Evolutionary conservation across 2,113 vertebrate genomes (phyloP), one percentile per base, ranked within the genome.

Genomic region (Marmota flaviventris): DNA sequence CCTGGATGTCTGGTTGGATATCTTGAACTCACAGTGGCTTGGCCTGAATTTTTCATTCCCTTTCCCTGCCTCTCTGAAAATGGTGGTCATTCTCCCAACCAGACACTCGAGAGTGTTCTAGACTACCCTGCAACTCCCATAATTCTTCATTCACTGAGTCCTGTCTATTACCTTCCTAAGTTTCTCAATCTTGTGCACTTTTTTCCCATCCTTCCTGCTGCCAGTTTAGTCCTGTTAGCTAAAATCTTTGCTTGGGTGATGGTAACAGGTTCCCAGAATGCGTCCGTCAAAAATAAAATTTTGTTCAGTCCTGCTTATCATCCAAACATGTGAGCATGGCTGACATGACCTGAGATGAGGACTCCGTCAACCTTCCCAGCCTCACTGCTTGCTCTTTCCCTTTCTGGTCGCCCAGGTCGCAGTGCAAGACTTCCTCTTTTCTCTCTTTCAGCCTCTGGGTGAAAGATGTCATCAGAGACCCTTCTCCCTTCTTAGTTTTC

Each of bases 321-420:
- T 16, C 27, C 61, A 72, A 13, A 29, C 29, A 20, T 5, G 14
- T 34, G 27, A 73, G 8, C 1, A 2, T 53, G n/a, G 34, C 18
- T 65, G 10, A 32, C 1, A 37, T 20, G 69, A n/a, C 8, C 17
- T 63, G 39, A 67, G 22, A 0, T 5, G n/a, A 13, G 20, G 42
- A 29, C 51, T 84, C 4, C 1, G 1, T 51, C 39, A 45, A 11
- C 42, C 45, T 37, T 45, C 27, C 81, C 14, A 29, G 27, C 18
- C 27, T 63, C n/a, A 2, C 22, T 13, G 17, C 53, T 65, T 16
- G 1, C 32, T 5, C 51, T 27, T 48, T 8, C 12, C 63, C 16
- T 56, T 45, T 20, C 14, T 0, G 1, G 1, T 27, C 8, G 16
- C n/a, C 39, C 34, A 4, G 42, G 42, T 48, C 39, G 4, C 3